Evolutionary conservation across 2,113 vertebrate genomes (phyloP).

Genomic region (Ochotona princeps): DNA sequence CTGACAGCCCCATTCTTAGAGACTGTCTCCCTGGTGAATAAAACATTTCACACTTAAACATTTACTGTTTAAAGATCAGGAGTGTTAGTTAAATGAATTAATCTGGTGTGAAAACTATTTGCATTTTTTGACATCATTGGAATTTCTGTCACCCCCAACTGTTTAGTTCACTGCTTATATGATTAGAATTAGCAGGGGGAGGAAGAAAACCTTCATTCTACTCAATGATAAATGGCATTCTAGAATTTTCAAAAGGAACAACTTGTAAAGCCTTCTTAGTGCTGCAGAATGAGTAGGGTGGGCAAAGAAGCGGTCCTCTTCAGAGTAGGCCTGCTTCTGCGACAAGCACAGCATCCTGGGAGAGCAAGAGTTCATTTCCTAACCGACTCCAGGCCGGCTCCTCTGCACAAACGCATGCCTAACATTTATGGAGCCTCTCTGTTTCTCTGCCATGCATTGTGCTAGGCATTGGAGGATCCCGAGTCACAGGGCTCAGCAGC

Average conservation of each 20-base stretch:
- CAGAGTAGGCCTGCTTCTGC: neutral
- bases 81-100: conserved; percentile 73
- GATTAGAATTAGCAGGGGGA: conserved; percentile 73
- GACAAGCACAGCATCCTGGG: neutral
- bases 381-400: neutral
- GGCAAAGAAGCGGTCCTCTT: neutral
- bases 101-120: conserved; percentile 75
- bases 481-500: neutral
- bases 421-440: neutral
- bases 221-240: conserved; percentile 46
- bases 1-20: conserved; percentile 47
- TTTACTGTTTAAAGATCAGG: conserved; percentile 73
- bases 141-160: conserved; percentile 75
- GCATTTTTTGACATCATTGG: conserved; percentile 80
- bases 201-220: conserved; percentile 4
- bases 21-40: conserved; percentile 54
- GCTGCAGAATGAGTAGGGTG: conserved; percentile 26
- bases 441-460: neutral
- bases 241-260: conserved; percentile 61
- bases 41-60: conserved; percentile 69
- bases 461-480: neutral
- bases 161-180: conserved; percentile 69
- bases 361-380: conserved; percentile 1
- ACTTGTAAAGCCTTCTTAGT: conserved; percentile 30
- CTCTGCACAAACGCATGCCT: neutral